These are phyloP conservation scores for Origma solitaria DNA, from an alignment of 2,113 vertebrate species.

Conservation along the genomic window DNA sequence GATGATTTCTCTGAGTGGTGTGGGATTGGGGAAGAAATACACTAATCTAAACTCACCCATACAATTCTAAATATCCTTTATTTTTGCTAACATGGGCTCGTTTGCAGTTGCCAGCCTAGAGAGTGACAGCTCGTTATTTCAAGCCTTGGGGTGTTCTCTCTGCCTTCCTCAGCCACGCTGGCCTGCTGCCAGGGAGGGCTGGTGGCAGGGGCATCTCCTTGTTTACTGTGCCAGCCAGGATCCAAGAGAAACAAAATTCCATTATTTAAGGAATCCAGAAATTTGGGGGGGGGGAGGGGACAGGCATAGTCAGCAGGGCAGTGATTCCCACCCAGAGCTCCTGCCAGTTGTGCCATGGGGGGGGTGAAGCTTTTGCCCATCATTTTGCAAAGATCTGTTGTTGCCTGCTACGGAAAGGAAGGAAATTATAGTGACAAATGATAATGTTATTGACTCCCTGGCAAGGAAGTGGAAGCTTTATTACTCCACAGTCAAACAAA, in stretches of 20 bases:
- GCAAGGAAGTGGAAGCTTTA: conserved; percentile 3
- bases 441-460: conserved; percentile 13
- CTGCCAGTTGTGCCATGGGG: neutral
- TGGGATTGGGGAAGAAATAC: neutral
- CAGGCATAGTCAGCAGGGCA: neutral
- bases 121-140: neutral
- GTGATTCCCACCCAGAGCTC: neutral
- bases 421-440: conserved; percentile 31
- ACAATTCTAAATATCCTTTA: neutral
- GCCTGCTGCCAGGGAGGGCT: neutral
- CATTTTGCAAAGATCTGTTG: conserved; percentile 1
- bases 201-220: neutral
- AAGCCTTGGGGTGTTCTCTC: neutral
- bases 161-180: neutral
- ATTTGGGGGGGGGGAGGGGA: too few relatives aligned
- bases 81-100: neutral
- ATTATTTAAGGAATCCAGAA: neutral
- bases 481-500: conserved; percentile 26
- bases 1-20: neutral
- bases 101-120: neutral
- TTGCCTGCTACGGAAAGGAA: neutral
- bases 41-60: neutral
- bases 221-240: neutral
- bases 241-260: neutral
- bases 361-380: neutral